A percentile compares a stretch with the other conserved stretches of the same genome.
Conservation (phyloP, 1,140 invertebrate genomes). For the Proales similis region DNA sequence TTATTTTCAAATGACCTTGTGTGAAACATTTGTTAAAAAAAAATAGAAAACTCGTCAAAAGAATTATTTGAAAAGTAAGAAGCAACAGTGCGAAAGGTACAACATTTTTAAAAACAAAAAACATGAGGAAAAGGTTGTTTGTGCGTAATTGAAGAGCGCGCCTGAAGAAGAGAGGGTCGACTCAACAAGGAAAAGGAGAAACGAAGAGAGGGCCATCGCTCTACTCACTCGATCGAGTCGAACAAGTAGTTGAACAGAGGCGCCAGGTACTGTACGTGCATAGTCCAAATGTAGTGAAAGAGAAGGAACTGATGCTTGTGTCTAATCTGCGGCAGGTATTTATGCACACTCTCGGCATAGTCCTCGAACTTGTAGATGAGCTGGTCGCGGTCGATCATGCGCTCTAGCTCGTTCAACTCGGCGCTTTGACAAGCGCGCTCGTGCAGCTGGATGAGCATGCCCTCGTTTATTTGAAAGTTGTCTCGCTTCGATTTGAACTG, state of each 20-base stretch:
- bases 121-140: too few species aligned
- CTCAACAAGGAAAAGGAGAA: too few species aligned
- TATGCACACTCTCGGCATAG: constrained; percentile 36
- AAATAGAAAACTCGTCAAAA: too few species aligned
- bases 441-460: constrained; percentile 17
- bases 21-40: too few species aligned
- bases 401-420: neutral
- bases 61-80: too few species aligned
- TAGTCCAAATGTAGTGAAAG: constrained; percentile 35
- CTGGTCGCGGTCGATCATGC: neutral
- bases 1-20: too few species aligned
- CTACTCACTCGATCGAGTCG: too few species aligned
- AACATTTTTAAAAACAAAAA: too few species aligned
- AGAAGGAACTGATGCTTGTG: constrained; percentile 28
- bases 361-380: constrained; percentile 28
- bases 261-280: constrained; percentile 36
- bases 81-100: too few species aligned
- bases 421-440: neutral
- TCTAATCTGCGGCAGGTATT: constrained; percentile 33
- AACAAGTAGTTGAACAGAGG: constrained; percentile 35
- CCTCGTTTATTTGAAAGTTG: constrained; percentile 32
- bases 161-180: too few species aligned
- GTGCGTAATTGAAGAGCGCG: too few species aligned
- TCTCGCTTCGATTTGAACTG: constrained; percentile 35
- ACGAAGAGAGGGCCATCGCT: too few species aligned